Base-by-base conservation (phyloP, 2,797 vertebrate species). In the Thunnus albacares region DNA sequence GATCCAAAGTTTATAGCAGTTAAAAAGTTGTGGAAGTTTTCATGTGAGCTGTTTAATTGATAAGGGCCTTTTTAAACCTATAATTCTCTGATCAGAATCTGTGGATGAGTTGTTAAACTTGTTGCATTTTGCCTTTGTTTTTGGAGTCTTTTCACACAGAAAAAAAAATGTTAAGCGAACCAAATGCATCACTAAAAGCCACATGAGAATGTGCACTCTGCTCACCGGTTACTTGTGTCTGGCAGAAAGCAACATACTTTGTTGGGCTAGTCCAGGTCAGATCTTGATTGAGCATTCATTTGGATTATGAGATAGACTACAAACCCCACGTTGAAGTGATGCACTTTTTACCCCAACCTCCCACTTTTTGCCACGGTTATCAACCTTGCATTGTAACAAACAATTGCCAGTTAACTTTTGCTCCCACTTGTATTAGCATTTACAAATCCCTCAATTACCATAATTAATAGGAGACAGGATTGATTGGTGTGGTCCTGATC, bases 21-120 rank as follows among this genome's bases (percentile, higher is more conserved):
- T 24, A 38, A 1, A 66, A 61, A 64, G n/a, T 55, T 63, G 26
- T 3, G 0, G 28, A 33, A 9, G 3, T 5, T 38, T 71, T 26
- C 9, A 30, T 67, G 7, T 60, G 14, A 74, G 51, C 24, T 41
- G 17, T 58, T 65, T 59, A 35, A 52, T 78, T 38, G 18, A 60
- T 58, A 17, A 47, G 45, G 14, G 45, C 45, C 45, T 7, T 49
- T 49, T 17, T 17, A 18, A 38, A 38, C 43, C 15, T 49, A 49
- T 6, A 49, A 6, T 49, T 49, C 43, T 45, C 14, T 45, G 14
- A 2, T 7, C 9, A 1, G 38, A 45, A 45, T 45, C 43, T 18
- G 5, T 47, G 14, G 45, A 45, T 45, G 14, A 5, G 14, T 45
- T 45, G 13, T 14, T 14, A 45, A 45, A 45, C 38, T 41, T 10